These are phyloP conservation scores for Florisuga fusca DNA, from an alignment of 2,797 vertebrate species.

Conservation along the genomic window DNA sequence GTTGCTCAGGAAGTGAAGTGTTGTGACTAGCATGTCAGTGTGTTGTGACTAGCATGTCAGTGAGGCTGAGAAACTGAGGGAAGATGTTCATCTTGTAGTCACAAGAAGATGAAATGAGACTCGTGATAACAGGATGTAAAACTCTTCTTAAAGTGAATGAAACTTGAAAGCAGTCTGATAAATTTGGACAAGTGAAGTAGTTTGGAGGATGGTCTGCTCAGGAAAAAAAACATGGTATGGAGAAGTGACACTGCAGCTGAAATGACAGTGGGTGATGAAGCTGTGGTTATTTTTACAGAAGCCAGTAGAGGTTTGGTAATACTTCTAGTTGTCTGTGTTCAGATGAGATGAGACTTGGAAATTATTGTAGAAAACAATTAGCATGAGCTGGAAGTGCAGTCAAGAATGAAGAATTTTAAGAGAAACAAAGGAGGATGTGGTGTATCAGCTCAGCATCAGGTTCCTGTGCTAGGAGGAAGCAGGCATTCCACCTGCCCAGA, in stretches of 20 bases:
- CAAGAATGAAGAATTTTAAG: not conserved
- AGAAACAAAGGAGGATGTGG: not conserved
- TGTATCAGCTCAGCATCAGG: fast-evolving
- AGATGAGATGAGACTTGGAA: not conserved
- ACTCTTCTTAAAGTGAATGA: not conserved
- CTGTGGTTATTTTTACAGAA: not conserved
- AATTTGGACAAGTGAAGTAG: not conserved
- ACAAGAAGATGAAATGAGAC: not conserved
- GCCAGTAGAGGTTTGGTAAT: not conserved
- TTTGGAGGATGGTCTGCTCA: not conserved
- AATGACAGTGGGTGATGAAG: not conserved
- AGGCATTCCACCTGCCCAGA: not conserved
- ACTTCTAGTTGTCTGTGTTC: not conserved
- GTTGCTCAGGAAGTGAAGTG: not conserved
- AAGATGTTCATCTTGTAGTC: fast-evolving
- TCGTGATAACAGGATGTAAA: not conserved
- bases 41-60: not conserved
- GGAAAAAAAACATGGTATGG: not conserved
- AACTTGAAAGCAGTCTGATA: not conserved
- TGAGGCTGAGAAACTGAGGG: not conserved
- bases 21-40: too few relatives aligned
- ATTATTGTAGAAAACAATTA: not conserved
- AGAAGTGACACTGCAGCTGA: not conserved
- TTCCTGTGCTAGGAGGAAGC: not conserved
- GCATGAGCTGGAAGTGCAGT: not conserved